Evolutionary conservation across 2,888 invertebrate species (phyloP).

Genomic region (Meghimatium bilineatum): DNA sequence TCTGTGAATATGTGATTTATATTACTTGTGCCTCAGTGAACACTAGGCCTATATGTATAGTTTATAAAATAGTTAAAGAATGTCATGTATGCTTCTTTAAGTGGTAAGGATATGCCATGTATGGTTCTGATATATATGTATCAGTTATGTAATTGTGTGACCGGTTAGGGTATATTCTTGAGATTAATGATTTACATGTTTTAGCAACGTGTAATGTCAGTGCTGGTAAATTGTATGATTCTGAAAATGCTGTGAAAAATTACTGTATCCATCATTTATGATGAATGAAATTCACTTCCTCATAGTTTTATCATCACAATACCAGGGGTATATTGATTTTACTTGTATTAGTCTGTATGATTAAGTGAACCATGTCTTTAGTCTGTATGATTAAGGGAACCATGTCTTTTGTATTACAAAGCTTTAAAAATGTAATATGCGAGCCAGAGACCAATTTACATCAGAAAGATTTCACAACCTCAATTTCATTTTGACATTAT

Average conservation of each 20-base stretch:
- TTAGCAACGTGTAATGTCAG: too few relatives aligned
- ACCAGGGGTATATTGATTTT: background rate
- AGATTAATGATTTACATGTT: too few relatives aligned
- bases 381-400: background rate
- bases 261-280: too few relatives aligned
- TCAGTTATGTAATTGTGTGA: too few relatives aligned
- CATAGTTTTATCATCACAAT: background rate
- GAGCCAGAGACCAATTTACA: background rate
- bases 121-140: too few relatives aligned
- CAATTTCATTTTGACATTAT: background rate
- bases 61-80: too few relatives aligned
- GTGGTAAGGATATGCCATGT: too few relatives aligned
- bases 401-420: background rate
- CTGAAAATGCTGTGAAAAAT: background rate
- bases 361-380: background rate
- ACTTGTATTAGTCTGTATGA: background rate
- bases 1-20: background rate
- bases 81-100: too few relatives aligned
- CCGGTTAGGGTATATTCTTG: too few relatives aligned
- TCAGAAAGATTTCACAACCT: background rate
- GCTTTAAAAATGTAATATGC: background rate
- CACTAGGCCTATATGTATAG: too few relatives aligned
- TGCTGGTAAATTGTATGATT: background rate
- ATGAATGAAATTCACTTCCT: too few relatives aligned
- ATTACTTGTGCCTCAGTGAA: too few relatives aligned